Percentiles rank a stretch among this genome's conserved stretches.
These are phyloP conservation scores for Chrysochloris asiatica DNA, from an alignment of 2,113 vertebrate species.

Conservation along the genomic window DNA sequence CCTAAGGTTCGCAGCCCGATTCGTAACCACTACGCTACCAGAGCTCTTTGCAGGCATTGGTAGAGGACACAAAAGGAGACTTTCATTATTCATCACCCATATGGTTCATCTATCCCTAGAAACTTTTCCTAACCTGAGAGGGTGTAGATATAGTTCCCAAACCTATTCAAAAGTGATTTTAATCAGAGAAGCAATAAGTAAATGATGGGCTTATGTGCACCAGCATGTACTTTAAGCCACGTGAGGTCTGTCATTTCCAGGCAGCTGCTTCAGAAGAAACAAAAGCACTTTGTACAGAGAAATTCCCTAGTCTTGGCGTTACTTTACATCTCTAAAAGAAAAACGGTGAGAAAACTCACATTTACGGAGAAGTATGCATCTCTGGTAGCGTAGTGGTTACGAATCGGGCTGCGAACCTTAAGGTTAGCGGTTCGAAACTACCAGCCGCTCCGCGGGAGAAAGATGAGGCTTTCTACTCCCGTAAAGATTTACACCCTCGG, in stretches of 20 bases:
- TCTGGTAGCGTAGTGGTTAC: too few relatives aligned
- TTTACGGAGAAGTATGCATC: constrained; percentile 50
- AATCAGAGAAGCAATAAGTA: constrained; percentile 62
- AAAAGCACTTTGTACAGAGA: constrained; percentile 86
- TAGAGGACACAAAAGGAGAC: neutral
- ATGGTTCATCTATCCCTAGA: neutral
- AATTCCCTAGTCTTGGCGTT: constrained; percentile 79
- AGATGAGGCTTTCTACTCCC: too few relatives aligned
- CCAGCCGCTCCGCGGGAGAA: too few relatives aligned
- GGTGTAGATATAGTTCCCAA: neutral
- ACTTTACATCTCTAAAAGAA: constrained; percentile 79
- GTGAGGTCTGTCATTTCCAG: constrained; percentile 80
- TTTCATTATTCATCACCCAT: neutral
- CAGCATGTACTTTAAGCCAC: constrained; percentile 73
- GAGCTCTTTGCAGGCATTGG: neutral
- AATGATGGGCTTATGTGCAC: constrained; percentile 58
- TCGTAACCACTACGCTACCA: neutral
- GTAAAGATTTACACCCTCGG: too few relatives aligned
- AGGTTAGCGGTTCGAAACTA: too few relatives aligned
- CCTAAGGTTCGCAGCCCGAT: too few relatives aligned
- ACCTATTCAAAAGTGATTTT: constrained; percentile 56
- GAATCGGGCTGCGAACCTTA: too few relatives aligned
- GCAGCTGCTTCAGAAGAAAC: constrained; percentile 86
- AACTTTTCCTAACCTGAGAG: constrained; percentile 18
- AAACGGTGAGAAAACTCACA: constrained; percentile 62